Evolutionary conservation across 2,888 invertebrate species (phyloP).

Genomic region (Syrista parreyssii): DNA sequence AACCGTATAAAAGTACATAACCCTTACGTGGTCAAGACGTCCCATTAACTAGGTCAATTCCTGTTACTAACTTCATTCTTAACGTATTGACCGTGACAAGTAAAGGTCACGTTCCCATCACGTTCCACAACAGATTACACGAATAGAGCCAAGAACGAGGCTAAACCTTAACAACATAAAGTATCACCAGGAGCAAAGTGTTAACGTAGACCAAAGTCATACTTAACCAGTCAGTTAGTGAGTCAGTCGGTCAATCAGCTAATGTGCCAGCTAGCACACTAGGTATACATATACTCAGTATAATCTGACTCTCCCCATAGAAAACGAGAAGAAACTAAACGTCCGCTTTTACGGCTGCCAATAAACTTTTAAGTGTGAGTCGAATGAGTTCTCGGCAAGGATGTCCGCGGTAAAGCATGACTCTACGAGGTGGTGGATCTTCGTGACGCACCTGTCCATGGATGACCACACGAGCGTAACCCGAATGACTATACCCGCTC

Average conservation of each 20-base stretch:
- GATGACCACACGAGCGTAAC: conserved; percentile 35
- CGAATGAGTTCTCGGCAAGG: conserved; percentile 49
- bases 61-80: neutral
- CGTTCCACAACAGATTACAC: neutral
- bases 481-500: neutral
- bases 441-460: conserved; percentile 27
- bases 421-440: conserved; percentile 10
- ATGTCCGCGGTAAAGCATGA: conserved; percentile 19
- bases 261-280: neutral
- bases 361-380: conserved; percentile 66
- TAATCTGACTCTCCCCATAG: conserved; percentile 5
- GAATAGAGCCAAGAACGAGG: neutral
- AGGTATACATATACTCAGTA: neutral
- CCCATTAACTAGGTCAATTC: neutral
- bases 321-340: conserved; percentile 60
- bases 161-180: neutral
- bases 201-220: neutral
- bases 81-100: neutral
- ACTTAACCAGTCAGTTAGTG: no score
- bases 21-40: neutral
- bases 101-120: neutral
- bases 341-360: conserved; percentile 61
- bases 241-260: neutral
- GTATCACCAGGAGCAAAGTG: neutral
- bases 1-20: neutral